Base-by-base conservation (phyloP, 2,113 vertebrate species). In the Myxocyprinus asiaticus region DNA sequence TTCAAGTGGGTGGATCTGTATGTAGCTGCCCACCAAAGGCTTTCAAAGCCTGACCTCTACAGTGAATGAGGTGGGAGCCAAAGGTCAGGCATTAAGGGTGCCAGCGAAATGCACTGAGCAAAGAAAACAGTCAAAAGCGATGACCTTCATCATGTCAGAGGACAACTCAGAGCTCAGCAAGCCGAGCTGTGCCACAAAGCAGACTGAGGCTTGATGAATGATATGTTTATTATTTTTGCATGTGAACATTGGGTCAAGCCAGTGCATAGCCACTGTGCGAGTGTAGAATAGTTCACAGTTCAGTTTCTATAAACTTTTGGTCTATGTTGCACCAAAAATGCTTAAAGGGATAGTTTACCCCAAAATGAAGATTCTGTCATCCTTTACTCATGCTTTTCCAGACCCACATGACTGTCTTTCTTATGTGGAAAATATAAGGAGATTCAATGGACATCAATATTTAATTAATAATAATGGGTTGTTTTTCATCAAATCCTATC, bases 21-120 rank as follows among this genome's bases (percentile, higher is more conserved):
- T 79, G 80, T 84, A 71, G 43, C 69, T 79, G 51, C 71, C 76
- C 76, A 62, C 83, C 66, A 69, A 72, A 62, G 70, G 71, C 67
- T 66, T 76, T 79, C 70, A 78, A 47, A 78, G 47, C 14, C 66
- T 67, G 71, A 73, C 43, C 42, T 61, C 12, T 50, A 10, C 63
- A n/a, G 17, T 62, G 65, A 81, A 78, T 78, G 75, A 77, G 73
- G 43, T 59, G 63, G 17, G 64, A 77, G 82, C 62, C 65, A 63
- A 70, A 67, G 63, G 45, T 80, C 47, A 77, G 65, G 11, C 72
- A 72, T 33, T 15, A 50, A 77, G 59, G 59, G 55, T 80, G 73
- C 76, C 73, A 80, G 12, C 14, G 15, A 63, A 56, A 74, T 59
- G 47, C 69, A 75, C 56, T 7, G 56, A 65, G 58, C 62, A 64